These are phyloP conservation scores for Orcinus orca DNA, from an alignment of 2,113 vertebrate genomes.

Conservation along the genomic window DNA sequence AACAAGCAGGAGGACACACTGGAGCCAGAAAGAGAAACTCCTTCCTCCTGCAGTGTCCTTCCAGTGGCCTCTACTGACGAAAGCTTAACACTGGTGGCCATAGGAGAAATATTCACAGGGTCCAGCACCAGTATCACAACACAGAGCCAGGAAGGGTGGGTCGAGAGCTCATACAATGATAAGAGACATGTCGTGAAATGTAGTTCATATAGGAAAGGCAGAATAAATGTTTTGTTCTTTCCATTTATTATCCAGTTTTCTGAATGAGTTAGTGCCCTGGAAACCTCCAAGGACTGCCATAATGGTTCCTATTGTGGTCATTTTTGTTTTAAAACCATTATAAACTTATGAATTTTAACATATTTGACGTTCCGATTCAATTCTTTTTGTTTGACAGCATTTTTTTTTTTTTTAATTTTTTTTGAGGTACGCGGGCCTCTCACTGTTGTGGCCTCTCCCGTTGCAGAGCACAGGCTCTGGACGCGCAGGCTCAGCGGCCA, in stretches of 20 bases:
- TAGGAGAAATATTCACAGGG: neutral
- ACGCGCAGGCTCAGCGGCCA: too few species aligned
- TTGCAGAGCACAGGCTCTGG: too few species aligned
- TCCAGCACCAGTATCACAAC: too few species aligned
- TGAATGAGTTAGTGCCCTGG: neutral
- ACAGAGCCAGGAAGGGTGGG: neutral
- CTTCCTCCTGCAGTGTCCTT: neutral
- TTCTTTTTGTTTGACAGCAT: neutral
- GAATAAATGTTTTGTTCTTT: neutral
- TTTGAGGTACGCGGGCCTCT: too few species aligned
- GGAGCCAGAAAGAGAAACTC: neutral
- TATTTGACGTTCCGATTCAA: neutral
- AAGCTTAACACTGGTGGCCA: neutral
- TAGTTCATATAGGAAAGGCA: neutral
- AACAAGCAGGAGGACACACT: neutral
- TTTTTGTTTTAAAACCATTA: constrained; percentile 24
- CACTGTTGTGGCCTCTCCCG: too few species aligned
- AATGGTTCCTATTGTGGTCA: neutral
- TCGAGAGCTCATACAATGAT: neutral
- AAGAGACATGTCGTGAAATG: neutral
- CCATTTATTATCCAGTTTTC: neutral
- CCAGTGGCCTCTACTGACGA: neutral
- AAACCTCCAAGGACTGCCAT: neutral
- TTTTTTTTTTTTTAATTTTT: too few species aligned
- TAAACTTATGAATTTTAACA: neutral